Conservation (phyloP, 2,888 invertebrate genomes). For the Cephalotes varians region DNA sequence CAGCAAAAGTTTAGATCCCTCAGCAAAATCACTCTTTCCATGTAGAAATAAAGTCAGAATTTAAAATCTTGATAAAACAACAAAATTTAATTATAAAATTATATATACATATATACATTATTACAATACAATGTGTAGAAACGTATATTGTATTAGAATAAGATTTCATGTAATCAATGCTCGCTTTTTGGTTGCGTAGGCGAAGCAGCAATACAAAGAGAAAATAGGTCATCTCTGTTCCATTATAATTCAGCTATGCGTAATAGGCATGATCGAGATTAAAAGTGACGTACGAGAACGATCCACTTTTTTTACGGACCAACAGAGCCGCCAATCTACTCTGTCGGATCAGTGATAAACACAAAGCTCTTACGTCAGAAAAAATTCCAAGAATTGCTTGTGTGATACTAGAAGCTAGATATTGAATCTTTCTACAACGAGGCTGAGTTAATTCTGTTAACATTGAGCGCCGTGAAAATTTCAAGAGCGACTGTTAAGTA, state of each 20-base stretch:
- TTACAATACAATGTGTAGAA: not conserved
- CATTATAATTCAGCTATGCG: conserved; percentile 56
- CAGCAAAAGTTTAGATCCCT: too few species aligned
- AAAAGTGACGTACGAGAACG: conserved; percentile 47
- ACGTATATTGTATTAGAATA: not conserved
- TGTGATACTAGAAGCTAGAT: conserved; percentile 15
- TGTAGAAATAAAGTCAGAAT: not conserved
- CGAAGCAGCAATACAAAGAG: not conserved
- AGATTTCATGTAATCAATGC: not conserved
- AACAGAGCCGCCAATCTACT: conserved; percentile 20
- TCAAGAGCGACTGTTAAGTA: not conserved
- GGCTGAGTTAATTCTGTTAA: conserved; percentile 20
- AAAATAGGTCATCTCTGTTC: conserved; percentile 54
- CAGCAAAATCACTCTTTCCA: too few species aligned
- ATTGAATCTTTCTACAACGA: conserved; percentile 22
- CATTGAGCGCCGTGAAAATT: not conserved
- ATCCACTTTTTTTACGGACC: conserved; percentile 27
- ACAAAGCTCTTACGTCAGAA: conserved; percentile 26
- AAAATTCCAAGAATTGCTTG: conserved; percentile 39
- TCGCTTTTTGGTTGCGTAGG: not conserved
- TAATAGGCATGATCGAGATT: conserved; percentile 53
- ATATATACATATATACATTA: not conserved
- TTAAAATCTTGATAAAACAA: not conserved
- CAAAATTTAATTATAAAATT: not conserved
- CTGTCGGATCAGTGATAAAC: conserved; percentile 35